These are phyloP conservation scores for Sternotherus odoratus DNA, from an alignment of 2,797 vertebrate genomes.

Conservation along the genomic window DNA sequence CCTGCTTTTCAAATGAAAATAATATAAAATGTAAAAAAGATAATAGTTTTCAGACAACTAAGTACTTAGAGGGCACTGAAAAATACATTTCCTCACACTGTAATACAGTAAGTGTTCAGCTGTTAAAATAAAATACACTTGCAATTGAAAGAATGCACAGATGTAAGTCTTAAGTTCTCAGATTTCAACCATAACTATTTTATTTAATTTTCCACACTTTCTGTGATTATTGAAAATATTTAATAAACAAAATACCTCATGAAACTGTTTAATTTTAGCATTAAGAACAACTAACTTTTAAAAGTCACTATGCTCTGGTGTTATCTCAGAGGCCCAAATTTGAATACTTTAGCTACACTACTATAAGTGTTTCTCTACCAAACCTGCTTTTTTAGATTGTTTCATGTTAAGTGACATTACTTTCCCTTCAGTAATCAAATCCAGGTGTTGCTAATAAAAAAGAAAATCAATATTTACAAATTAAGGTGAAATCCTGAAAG, in stretches of 20 bases:
- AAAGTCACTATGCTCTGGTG: conserved; percentile 50
- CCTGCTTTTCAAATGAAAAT: conserved; percentile 40
- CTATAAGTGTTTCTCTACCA: conserved; percentile 49
- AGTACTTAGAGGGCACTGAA: conserved; percentile 30
- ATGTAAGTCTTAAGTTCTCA: conserved; percentile 46
- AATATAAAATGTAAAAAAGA: not conserved
- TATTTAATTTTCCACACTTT: conserved; percentile 44
- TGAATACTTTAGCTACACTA: conserved; percentile 33
- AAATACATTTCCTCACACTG: conserved; percentile 14
- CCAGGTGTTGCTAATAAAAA: not conserved
- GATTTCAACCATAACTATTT: conserved; percentile 44
- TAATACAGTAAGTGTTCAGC: not conserved
- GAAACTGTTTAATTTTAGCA: conserved; percentile 48
- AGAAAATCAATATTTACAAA: conserved; percentile 52
- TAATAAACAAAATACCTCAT: conserved; percentile 36
- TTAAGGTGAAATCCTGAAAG: not conserved
- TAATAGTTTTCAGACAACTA: not conserved
- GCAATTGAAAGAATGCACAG: conserved; percentile 51
- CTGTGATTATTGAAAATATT: conserved; percentile 48
- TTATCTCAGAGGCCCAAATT: conserved; percentile 62
- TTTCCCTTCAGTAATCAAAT: conserved; percentile 39
- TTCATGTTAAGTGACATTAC: conserved; percentile 25
- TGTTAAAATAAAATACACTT: conserved; percentile 55
- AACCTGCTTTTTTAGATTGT: conserved; percentile 12
- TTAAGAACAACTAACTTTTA: conserved; percentile 49